Evolutionary conservation across 2,888 invertebrate species (phyloP), one percentile per base, ranked within the genome.

Genomic region (Theodoxus fluviatilis): DNA sequence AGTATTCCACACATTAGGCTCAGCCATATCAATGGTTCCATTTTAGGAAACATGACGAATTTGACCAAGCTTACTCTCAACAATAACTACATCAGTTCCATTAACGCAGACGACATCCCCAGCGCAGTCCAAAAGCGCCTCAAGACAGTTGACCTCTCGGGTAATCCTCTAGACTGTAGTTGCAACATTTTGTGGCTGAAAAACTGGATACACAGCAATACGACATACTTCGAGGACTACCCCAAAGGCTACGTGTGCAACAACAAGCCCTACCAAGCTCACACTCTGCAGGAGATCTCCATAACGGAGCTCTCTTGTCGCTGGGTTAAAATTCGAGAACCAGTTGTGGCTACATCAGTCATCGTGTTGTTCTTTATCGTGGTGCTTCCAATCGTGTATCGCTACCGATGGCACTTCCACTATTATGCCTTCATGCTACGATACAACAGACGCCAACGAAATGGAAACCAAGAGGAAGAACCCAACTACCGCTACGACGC

Each of bases 81-180:
- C 3, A 12, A 18, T 22, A 73, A 72, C 43, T 35, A 67, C 49
- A 71, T 75, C 22, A 25, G 49, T 0, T 43, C 43, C 1, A 70
- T 75, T n/a, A 61, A 72, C 59, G 22, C 61, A 9, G 37, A 71
- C 47, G 70, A 68, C 1, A 69, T 71, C 40, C 63, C 71, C 7
- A 12, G 15, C 35, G 49, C 55, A n/a, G 7, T 73, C 12, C 18
- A 63, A 15, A 47, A 65, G 3, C 35, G 37, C 25, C 61, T 73
- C 4, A 22, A 66, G 57, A 90, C 88, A 67, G 71, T 92, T 0
- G 89, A 88, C 0, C 66, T 92, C 0, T 88, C 90, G 0, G 87
- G 87, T 0, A 92, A 92, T 79, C 89, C 89, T 12, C 88, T 92
- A 28, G 86, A 91, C 0, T 92, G 92, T 78, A 90, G 90, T 66